Conservation (phyloP, 2,888 invertebrate species). For the Bombylius major region DNA sequence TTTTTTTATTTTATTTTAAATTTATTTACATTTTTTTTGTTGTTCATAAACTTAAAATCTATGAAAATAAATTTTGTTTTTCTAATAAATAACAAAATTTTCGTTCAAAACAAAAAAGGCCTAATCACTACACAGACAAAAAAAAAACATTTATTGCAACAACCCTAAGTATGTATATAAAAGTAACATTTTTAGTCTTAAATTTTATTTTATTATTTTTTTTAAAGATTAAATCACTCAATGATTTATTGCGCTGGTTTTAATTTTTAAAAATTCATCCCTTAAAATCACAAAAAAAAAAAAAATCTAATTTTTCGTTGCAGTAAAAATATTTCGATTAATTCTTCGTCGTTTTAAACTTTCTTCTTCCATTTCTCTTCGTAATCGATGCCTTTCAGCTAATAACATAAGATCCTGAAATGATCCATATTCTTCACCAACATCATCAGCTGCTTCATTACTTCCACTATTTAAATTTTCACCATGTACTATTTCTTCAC, state of each 20-base stretch:
- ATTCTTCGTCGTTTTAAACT: neutral
- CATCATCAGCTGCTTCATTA: neutral
- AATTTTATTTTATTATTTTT: too few relatives aligned
- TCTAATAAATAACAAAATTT: too few relatives aligned
- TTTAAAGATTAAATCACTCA: too few relatives aligned
- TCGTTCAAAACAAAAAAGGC: too few relatives aligned
- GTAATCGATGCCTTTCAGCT: neutral
- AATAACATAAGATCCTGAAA: constrained; percentile 3
- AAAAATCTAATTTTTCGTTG: too few relatives aligned
- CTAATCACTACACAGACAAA: too few relatives aligned
- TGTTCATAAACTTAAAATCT: too few relatives aligned
- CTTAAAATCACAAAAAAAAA: neutral
- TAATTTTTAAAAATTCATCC: neutral
- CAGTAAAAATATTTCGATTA: neutral
- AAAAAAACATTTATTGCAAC: neutral
- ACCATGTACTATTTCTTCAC: neutral
- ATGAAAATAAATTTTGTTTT: too few relatives aligned
- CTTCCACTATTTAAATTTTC: neutral
- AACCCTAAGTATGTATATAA: neutral
- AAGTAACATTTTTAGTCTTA: too few relatives aligned
- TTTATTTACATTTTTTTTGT: too few relatives aligned
- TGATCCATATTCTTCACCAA: neutral
- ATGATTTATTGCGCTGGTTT: too few relatives aligned
- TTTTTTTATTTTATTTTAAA: too few relatives aligned
- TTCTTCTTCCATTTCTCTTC: neutral